A percentile compares a stretch with the other conserved stretches of the same genome.
Conservation (phyloP, 2,797 vertebrate species). For the Danio tinwini region DNA sequence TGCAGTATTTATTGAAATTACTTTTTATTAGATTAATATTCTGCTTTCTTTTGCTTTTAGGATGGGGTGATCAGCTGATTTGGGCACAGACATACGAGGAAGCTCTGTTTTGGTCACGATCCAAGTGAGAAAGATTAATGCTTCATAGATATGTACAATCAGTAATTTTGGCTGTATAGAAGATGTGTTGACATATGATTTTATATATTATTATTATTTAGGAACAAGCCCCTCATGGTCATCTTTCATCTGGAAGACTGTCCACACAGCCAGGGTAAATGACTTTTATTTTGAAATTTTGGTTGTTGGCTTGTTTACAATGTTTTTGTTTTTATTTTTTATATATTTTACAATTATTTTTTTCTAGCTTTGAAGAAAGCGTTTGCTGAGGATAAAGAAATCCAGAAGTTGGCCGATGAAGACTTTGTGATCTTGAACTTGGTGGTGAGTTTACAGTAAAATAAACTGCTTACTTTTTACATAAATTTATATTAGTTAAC, state of each 20-base stretch:
- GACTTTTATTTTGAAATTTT: neutral
- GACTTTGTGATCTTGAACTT: constrained; percentile 92
- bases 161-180: neutral
- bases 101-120: constrained; percentile 86
- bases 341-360: neutral
- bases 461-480: neutral
- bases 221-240: constrained; percentile 93
- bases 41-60: constrained; percentile 67
- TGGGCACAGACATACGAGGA: constrained; percentile 99
- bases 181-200: neutral
- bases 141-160: neutral
- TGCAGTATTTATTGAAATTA: neutral
- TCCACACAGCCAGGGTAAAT: constrained; percentile 88
- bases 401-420: constrained; percentile 87
- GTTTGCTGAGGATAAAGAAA: constrained; percentile 82
- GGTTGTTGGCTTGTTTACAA: neutral
- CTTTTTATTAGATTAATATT: neutral
- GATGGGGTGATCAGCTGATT: constrained; percentile 94
- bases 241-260: constrained; percentile 94
- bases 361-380: constrained; percentile 87
- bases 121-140: constrained; percentile 72
- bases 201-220: constrained; percentile 60
- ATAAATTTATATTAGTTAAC: neutral
- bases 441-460: constrained; percentile 78
- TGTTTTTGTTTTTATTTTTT: constrained; percentile 3